Percentiles rank a stretch among this genome's conserved stretches.
Evolutionary conservation across 2,888 invertebrate species (phyloP).

Genomic region (Azorinus chamasolen): DNA sequence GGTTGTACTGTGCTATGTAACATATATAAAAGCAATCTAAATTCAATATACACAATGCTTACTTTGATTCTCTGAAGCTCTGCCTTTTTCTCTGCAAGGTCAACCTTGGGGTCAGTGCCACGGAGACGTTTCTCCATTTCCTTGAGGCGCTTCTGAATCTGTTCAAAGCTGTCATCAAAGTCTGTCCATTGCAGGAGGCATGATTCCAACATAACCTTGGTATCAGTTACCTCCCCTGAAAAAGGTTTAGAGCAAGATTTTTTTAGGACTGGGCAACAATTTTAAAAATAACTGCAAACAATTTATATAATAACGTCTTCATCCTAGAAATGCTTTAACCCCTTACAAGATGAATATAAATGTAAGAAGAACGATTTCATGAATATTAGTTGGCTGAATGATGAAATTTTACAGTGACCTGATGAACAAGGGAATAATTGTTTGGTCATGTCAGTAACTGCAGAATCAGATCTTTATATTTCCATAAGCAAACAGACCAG

Average conservation of each 20-base stretch:
- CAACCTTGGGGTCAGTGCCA: slow-evolving; percentile 80
- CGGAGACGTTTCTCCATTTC: slow-evolving; percentile 94
- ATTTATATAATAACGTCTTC: not conserved
- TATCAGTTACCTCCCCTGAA: slow-evolving; percentile 92
- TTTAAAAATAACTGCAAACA: not conserved
- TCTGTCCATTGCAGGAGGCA: slow-evolving; percentile 97
- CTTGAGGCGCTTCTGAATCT: slow-evolving; percentile 97
- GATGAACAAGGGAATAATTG: no score
- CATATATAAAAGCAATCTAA: no score
- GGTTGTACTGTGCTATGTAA: no score
- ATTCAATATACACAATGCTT: no score
- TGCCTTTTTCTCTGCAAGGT: slow-evolving; percentile 84
- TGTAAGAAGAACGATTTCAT: no score
- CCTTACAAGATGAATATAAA: not conserved
- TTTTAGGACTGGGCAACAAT: no score
- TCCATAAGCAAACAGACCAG: no score
- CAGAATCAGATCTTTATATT: no score
- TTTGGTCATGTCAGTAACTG: no score
- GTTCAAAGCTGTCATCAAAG: slow-evolving; percentile 96
- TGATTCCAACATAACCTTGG: slow-evolving; percentile 94
- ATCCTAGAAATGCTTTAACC: not conserved
- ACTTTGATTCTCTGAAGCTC: slow-evolving; percentile 84
- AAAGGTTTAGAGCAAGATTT: not conserved
- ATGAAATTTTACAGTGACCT: no score
- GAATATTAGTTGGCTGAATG: no score